Evolutionary conservation across 2,888 invertebrate genomes (phyloP), one percentile per base, ranked within the genome.

Genomic region (Cheilosia scutellata): DNA sequence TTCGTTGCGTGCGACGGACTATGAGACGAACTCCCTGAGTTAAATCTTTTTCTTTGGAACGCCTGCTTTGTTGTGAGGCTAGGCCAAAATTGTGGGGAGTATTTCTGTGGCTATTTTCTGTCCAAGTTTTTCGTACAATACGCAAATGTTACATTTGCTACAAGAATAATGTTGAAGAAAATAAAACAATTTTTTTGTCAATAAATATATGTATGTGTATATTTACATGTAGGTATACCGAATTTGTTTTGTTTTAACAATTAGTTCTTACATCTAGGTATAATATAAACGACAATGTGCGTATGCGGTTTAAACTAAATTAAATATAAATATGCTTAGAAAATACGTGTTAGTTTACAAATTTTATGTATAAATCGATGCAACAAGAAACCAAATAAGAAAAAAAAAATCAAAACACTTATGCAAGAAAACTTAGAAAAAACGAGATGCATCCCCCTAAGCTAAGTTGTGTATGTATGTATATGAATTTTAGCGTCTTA

Each of bases 241-340:
- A 55, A 72, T 79, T 82, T 87, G 31, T 72, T 72, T 40, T 51
- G 74, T 74, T 77, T 74, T 74, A 82, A 86, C 77, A 80, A 82
- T 88, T 68, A 70, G 49, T 76, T 82, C 86, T 87, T 88, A 87
- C 74, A 70, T 86, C 68, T 87, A 84, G 20, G 20, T 83, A 60
- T 84, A 74, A 71, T 88, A 78, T 87, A 88, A 87, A 82, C 87
- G 88, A 86, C 86, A 87, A 87, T 88, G 77, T 79, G 62, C 60
- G 47, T 55, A 60, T 82, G 75, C 72, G 40, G 53, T 84, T 82
- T 68, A 68, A 72, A 51, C 80, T 87, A 78, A 86, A 78, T 33
- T 79, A 74, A 62, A 82, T 82, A 58, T 83, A 82, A 84, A 83
- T 80, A 83, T 83, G 82, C 82, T 70, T 84, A 86, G 68, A 72